A percentile compares a stretch with the other conserved stretches of the same genome.
These are phyloP conservation scores for Gryllus longicercus DNA, from an alignment of 2,888 invertebrate genomes.

Conservation along the genomic window DNA sequence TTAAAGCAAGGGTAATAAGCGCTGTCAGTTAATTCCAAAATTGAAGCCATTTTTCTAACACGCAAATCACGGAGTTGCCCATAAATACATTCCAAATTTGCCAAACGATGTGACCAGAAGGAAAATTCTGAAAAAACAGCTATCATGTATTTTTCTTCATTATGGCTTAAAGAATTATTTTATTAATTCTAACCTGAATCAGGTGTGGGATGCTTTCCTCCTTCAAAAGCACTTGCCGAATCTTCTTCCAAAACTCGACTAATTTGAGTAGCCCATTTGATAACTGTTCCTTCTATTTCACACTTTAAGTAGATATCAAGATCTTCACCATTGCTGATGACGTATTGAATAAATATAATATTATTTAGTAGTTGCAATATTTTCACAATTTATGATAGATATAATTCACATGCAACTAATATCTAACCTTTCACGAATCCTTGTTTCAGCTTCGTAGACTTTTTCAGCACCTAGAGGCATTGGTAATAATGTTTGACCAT, in stretches of 20 bases:
- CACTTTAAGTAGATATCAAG: constrained; percentile 70
- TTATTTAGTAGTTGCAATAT: background rate
- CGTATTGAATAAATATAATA: constrained; percentile 25
- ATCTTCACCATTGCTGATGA: constrained; percentile 53
- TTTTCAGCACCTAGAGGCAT: constrained; percentile 75
- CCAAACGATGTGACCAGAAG: constrained; percentile 75
- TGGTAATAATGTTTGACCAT: constrained; percentile 80
- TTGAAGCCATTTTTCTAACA: constrained; percentile 77
- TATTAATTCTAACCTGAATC: constrained; percentile 31
- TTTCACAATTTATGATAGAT: too few relatives aligned
- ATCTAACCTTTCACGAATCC: constrained; percentile 48
- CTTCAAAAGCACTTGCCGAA: constrained; percentile 65
- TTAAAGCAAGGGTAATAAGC: constrained; percentile 76
- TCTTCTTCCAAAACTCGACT: constrained; percentile 74
- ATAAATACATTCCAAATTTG: constrained; percentile 81
- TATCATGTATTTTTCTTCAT: too few relatives aligned
- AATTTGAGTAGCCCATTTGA: constrained; percentile 81
- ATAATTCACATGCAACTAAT: too few relatives aligned
- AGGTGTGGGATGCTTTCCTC: constrained; percentile 69
- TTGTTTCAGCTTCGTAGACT: constrained; percentile 59
- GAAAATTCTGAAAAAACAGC: constrained; percentile 57
- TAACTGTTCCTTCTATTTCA: constrained; percentile 78
- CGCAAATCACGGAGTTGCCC: constrained; percentile 79
- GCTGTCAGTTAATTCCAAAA: constrained; percentile 73
- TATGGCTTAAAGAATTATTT: too few relatives aligned